Evolutionary conservation across 2,113 vertebrate species (phyloP).

Genomic region (Oreocharis arfaki): DNA sequence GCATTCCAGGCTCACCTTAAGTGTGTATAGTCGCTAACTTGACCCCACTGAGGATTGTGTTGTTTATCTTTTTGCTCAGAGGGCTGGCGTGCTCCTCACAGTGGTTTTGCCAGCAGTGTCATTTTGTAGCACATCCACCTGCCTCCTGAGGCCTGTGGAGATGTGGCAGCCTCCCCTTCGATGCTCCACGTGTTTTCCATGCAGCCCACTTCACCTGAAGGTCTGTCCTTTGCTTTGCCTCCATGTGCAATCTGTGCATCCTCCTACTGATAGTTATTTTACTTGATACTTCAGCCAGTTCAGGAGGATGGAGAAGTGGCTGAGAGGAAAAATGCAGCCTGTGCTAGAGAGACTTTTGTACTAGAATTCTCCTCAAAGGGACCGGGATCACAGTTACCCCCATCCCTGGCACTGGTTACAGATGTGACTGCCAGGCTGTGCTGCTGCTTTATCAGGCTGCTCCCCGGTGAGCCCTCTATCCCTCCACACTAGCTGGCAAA

Average conservation of each 20-base stretch:
- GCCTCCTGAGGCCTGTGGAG: background rate
- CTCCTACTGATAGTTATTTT: background rate
- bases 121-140: background rate
- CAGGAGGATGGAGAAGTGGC: background rate
- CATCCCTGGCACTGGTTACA: background rate
- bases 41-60: background rate
- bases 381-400: rapidly evolving
- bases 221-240: background rate
- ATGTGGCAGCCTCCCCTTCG: background rate
- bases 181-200: background rate
- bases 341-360: background rate
- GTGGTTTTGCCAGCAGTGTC: background rate
- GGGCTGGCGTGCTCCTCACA: rapidly evolving
- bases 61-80: background rate
- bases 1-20: background rate
- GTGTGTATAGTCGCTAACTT: background rate
- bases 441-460: background rate
- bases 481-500: background rate
- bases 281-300: background rate
- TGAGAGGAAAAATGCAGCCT: background rate
- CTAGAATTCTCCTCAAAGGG: background rate
- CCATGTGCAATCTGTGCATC: background rate
- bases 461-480: background rate
- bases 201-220: background rate
- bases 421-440: background rate